phyloP scores from a whole-genome alignment of 2,797 vertebrate genomes.

The Falco concolor region DNA sequence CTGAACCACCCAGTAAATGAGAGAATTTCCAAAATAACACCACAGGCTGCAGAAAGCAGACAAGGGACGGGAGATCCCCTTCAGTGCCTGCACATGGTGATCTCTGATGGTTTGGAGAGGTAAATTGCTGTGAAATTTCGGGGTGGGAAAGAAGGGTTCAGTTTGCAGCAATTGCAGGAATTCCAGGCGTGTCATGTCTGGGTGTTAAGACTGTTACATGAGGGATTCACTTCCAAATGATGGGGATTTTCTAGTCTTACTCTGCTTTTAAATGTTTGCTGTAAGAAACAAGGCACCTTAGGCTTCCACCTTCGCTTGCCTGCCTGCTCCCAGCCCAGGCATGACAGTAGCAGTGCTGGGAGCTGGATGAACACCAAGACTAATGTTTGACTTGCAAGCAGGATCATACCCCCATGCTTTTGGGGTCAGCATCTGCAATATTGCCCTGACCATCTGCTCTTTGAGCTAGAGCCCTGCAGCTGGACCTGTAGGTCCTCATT shows the following conservation, averaged over 20 bases:
- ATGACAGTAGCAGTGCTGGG: not conserved
- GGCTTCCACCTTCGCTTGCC: fast-evolving
- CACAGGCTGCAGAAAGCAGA: not conserved
- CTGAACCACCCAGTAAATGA: conserved; percentile 43
- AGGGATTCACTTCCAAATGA: not conserved
- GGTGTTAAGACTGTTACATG: not conserved
- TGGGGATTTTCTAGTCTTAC: not conserved
- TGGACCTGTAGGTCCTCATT: not conserved
- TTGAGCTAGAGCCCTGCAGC: not conserved
- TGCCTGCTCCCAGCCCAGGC: not conserved
- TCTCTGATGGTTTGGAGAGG: not conserved
- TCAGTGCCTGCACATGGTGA: not conserved
- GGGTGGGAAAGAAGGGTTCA: not conserved
- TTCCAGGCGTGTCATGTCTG: not conserved
- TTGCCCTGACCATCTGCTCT: not conserved
- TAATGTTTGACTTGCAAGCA: not conserved
- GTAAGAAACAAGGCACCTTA: not conserved
- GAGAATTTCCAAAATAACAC: conserved; percentile 42
- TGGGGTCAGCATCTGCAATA: not conserved
- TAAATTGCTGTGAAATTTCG: not conserved
- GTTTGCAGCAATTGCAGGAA: not conserved
- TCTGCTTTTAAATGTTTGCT: not conserved
- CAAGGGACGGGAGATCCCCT: not conserved
- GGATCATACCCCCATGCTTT: not conserved
- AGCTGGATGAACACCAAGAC: not conserved